Conservation (phyloP, 2,888 invertebrate genomes). For the Tethea ocularis region DNA sequence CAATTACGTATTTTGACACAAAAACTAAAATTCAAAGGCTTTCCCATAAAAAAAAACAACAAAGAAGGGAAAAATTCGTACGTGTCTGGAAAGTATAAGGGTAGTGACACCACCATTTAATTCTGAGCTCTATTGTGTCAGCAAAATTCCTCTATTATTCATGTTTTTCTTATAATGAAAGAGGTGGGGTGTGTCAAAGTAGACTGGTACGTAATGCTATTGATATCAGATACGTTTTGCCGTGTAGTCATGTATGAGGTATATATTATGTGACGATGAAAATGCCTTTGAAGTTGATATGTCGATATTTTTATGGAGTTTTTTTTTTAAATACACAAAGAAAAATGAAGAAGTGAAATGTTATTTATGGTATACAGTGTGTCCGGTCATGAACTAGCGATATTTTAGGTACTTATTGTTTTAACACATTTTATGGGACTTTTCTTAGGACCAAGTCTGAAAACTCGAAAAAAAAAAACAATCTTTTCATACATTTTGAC, state of each 20-base stretch:
- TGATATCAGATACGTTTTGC: neutral
- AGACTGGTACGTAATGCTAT: neutral
- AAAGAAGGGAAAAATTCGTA: neutral
- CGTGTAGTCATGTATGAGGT: neutral
- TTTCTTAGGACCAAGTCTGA: no score
- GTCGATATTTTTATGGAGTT: no score
- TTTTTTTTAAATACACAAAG: no score
- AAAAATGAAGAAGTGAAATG: no score
- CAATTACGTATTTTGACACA: neutral
- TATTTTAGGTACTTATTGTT: no score
- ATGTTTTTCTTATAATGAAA: neutral
- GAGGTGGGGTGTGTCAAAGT: neutral
- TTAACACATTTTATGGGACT: no score
- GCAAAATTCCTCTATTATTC: neutral
- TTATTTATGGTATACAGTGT: no score
- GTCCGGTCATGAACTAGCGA: no score
- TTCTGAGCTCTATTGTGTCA: neutral
- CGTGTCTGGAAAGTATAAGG: neutral
- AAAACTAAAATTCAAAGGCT: neutral
- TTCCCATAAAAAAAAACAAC: neutral
- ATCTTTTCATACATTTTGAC: no score
- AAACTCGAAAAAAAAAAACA: no score
- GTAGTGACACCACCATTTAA: neutral
- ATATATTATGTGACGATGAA: neutral
- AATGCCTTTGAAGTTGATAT: neutral